Base-by-base conservation (phyloP, 2,888 invertebrate genomes). In the Drosophila hamatofila region DNA sequence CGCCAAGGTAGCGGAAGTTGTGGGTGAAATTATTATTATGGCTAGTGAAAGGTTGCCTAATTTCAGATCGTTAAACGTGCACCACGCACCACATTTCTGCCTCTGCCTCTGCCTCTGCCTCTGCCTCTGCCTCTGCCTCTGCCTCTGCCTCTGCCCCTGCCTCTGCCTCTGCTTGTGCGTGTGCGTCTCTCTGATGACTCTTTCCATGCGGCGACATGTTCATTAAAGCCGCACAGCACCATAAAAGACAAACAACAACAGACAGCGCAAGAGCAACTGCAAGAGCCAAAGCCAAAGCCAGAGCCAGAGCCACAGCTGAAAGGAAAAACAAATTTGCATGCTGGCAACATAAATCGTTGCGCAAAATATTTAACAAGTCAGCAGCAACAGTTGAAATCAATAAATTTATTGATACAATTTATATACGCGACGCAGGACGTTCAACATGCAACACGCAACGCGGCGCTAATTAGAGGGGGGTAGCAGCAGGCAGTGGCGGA, bases 391-490 rank as follows among this genome's bases (percentile, higher is more conserved):
- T 89, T 89, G 88, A 88, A 88, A 88, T 89, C 84, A 88, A 89
- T 88, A 88, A 88, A 88, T 89, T 89, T 88, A 88, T 89, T 88
- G 84, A 86, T 88, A 84, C 86, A 83, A 88, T 86, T 86, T 86
- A 78, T 86, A 78, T 74, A 81, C 66, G 76, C 74, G 57, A 62
- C 65, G 58, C 54, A 68, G 44, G 62, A 72, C 33, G 57, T 65
- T 70, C 81, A 63, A 37, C 87, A 79, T 56, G 80, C 78, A 69
- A 48, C 66, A 80, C 66, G 80, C 78, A 71, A 52, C 56, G 75
- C 66, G 54, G 62, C 81, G 75, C 85, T 84, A 84, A 84, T 84
- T 85, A 85, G 72, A 85, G 81, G 62, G 83, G 66, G 72, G 11
- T 1, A 52, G 14, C 25, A 46, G 25, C 0, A 2, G 18, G 35